A percentile compares a stretch with the other conserved stretches of the same genome.
These are phyloP conservation scores for Andrena marginata DNA, from an alignment of 2,888 invertebrate genomes.

Conservation along the genomic window DNA sequence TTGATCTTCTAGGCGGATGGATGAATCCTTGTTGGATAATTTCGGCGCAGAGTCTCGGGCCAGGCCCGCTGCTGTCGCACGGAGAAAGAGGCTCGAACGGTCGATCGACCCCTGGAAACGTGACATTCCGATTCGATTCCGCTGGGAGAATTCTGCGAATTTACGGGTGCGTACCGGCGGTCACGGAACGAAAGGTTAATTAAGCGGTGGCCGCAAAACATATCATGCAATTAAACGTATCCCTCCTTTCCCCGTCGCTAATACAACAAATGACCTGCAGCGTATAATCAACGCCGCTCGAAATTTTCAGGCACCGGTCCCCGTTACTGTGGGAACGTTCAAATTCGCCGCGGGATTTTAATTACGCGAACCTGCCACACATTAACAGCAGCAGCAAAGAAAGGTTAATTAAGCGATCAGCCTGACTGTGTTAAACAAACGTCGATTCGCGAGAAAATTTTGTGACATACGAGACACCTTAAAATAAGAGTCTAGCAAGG, in stretches of 20 bases:
- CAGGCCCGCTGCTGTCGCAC: background rate
- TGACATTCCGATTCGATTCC: background rate
- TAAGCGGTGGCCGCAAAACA: conserved; percentile 56
- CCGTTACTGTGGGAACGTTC: conserved; percentile 8
- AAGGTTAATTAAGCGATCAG: conserved; percentile 60
- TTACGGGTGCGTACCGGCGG: conserved; percentile 26
- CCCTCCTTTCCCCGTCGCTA: conserved; percentile 17
- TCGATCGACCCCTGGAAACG: background rate
- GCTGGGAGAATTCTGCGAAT: conserved; percentile 21
- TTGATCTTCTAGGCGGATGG: conserved; percentile 52
- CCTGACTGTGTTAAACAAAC: conserved; percentile 39
- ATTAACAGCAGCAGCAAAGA: conserved; percentile 40
- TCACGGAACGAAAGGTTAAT: conserved; percentile 54
- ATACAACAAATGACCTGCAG: conserved; percentile 39
- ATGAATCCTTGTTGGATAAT: conserved; percentile 29
- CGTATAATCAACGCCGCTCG: conserved; percentile 26
- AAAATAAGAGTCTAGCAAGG: too few species aligned
- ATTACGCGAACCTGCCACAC: conserved; percentile 31
- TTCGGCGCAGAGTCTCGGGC: background rate
- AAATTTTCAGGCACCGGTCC: conserved; percentile 31
- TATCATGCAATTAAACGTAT: conserved; percentile 57
- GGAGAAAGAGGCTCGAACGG: background rate
- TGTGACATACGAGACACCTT: background rate
- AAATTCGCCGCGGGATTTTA: conserved; percentile 47
- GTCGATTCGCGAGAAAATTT: background rate